Evolutionary conservation across 2,113 vertebrate species (phyloP), one percentile per base, ranked within the genome.

Genomic region (Hepsetus odoe): DNA sequence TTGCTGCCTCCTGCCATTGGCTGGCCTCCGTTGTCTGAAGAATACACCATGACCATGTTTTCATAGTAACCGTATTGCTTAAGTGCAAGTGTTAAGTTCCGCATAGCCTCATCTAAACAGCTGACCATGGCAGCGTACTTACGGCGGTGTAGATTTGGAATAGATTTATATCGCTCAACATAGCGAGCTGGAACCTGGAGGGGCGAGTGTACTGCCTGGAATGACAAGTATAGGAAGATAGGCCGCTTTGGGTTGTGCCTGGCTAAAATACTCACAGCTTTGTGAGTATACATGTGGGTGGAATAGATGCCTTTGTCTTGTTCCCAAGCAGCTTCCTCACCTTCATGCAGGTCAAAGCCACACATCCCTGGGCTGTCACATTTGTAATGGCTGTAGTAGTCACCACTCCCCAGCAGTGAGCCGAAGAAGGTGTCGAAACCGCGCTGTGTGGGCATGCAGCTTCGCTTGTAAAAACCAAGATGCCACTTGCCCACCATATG

Each of bases 401-500:
- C 96, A 0, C 96, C 98, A 4, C 96, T 98, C 62, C 98, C 98
- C 12, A 98, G 85, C 18, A 99, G 93, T 0, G 95, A 98, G 64
- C 98, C 98, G 0, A 99, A 99, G 89, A 99, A 99, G 2, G 94
- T 94, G 88, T 99, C 95, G 2, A 99, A 98, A 0, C 98, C 98
- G 35, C 96, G 94, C 72, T 95, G 94, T 0, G 96, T 99, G 78
- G 98, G 98, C 91, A 99, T 92, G 85, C 97, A 98, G 78, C 95
- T 94, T n/a, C 94, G 93, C 80, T 95, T 95, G 84, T 98, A 99
- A 85, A 99, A 98, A 0, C 98, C 98, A 83, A 99, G 87, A 85
- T 98, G 98, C 98, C 98, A 99, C 87, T 98, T 99, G 77, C 98
- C 98, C 83, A 99, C 96, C 97, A 98, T 98, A 82, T 99, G 96